phyloP scores from a whole-genome alignment of 2,113 vertebrate species.

The Microtus richardsoni region DNA sequence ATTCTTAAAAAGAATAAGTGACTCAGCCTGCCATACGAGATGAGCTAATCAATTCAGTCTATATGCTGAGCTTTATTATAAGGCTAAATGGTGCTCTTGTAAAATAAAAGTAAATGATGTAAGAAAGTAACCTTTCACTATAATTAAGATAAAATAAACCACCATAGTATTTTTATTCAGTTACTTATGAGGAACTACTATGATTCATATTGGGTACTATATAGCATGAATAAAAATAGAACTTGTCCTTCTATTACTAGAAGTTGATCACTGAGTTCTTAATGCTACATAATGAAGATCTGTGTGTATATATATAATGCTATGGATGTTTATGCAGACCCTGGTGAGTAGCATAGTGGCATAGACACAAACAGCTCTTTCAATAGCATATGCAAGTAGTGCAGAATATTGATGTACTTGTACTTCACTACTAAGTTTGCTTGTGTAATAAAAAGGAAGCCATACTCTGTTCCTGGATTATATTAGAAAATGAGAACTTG shows the following conservation, averaged over 20 bases:
- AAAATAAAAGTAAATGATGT: not conserved
- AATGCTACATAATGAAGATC: not conserved
- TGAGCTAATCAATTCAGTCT: not conserved
- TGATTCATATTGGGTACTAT: not conserved
- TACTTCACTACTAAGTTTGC: not conserved
- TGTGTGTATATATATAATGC: not conserved
- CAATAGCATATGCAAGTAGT: not conserved
- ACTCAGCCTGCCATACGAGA: not conserved
- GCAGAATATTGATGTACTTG: not conserved
- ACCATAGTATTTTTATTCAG: not conserved
- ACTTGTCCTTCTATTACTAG: not conserved
- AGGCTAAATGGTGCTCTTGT: not conserved
- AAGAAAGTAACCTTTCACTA: not conserved
- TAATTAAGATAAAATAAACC: not conserved
- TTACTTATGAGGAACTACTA: not conserved
- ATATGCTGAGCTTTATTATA: not conserved
- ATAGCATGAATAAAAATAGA: not conserved
- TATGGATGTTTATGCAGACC: not conserved
- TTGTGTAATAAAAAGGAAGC: not conserved
- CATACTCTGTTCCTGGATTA: not conserved
- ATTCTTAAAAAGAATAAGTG: not conserved
- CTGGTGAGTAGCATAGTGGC: not conserved
- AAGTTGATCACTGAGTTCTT: not conserved
- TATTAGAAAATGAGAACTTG: slow-evolving; percentile 57
- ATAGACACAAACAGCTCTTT: not conserved